Evolutionary conservation across 1,140 invertebrate genomes (phyloP), one percentile per base, ranked within the genome.

Genomic region (Laupala kohalensis): DNA sequence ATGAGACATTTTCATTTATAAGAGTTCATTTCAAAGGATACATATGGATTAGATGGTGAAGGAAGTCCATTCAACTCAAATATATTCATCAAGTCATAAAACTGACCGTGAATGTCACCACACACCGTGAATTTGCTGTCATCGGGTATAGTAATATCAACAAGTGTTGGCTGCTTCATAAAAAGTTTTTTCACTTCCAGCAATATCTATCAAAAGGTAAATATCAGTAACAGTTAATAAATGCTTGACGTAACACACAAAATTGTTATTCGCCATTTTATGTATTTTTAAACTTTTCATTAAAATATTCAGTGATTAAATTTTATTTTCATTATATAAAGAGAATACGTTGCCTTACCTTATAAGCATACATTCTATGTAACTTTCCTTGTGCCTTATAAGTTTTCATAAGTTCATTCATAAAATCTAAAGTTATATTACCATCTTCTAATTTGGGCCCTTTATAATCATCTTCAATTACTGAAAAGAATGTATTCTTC

Each of bases 61-160:
- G 98, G 98, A 63, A 96, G 81, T 13, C 96, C 97, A 83, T 99
- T 99, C 63, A 99, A 83, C 78, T 96, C 86, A 84, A 99, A 99
- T 75, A 99, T 98, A 83, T 99, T 98, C 83, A 98, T 87, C 66
- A 99, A 83, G 84, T 99, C 98, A 82, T 96, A 99, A 84, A 90
- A 99, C 82, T 99, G 98, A 25, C 98, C 98, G 82, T 99, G 97
- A 76, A 99, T 96, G 82, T 99, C 98, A n/a, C 98, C 98, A 83
- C 97, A 99, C 69, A 99, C 91, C 29, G 97, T 99, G 81, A 99
- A 99, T 84, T 99, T 99, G 67, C 89, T 85, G 64, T 92, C 87
- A 79, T 93, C 90, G 6, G 89, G 88, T 75, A 99, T 92, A 73
- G 84, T 85, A 66, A 99, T 91, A 78, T 99, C 92, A 0, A 99